phyloP scores from a whole-genome alignment of 64 coral and sea anemone species.

The Cladopsammia gracilis region DNA sequence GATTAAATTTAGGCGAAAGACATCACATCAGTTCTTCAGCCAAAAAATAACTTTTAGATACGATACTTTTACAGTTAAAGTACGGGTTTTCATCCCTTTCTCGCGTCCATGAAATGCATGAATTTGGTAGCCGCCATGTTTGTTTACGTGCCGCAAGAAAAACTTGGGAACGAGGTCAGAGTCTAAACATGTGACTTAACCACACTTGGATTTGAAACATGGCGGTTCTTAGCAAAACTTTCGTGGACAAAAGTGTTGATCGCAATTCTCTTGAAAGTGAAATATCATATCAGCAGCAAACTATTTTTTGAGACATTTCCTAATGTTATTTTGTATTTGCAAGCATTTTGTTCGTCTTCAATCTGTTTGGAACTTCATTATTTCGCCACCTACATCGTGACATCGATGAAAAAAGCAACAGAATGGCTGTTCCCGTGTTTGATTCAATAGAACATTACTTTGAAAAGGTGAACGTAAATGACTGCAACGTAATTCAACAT shows the following conservation, averaged over 20 bases:
- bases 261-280: background rate
- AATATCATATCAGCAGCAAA: background rate
- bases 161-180: background rate
- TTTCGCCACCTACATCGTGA: slow-evolving; percentile 3
- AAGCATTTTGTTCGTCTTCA: slow-evolving; percentile 1
- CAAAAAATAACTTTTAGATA: background rate
- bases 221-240: background rate
- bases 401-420: background rate
- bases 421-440: background rate
- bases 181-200: background rate
- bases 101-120: slow-evolving; percentile 2
- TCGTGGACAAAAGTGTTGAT: background rate
- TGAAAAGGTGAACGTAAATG: background rate
- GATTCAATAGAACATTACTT: background rate
- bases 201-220: background rate
- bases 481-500: slow-evolving; percentile 1
- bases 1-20: background rate
- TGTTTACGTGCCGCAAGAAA: background rate
- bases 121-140: slow-evolving; percentile 7
- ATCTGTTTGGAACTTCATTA: slow-evolving; percentile 25
- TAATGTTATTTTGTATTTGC: background rate
- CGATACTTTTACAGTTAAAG: background rate
- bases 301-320: slow-evolving; percentile 1
- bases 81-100: background rate
- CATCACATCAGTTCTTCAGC: background rate